These are phyloP conservation scores for Ametastegia equiseti DNA, from an alignment of 2,888 invertebrate genomes.

Conservation along the genomic window DNA sequence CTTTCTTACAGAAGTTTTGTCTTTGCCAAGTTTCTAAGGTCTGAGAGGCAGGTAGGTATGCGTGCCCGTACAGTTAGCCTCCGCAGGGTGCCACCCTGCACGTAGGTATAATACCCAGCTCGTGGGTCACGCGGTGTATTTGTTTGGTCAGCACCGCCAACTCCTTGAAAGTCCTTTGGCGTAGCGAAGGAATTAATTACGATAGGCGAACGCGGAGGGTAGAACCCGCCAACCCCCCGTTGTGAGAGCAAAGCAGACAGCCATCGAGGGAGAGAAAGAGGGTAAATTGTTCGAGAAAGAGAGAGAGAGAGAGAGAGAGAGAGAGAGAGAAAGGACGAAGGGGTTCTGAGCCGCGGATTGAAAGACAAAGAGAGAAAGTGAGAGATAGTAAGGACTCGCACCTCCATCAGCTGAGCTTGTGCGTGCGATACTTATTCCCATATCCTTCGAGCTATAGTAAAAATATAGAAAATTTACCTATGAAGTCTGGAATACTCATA, in stretches of 20 bases:
- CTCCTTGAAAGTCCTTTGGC: slow-evolving; percentile 46
- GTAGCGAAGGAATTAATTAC: slow-evolving; percentile 42
- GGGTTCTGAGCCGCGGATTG: background rate
- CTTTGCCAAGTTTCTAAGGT: slow-evolving; percentile 32
- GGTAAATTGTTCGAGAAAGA: background rate
- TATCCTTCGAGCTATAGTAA: background rate
- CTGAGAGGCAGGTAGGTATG: slow-evolving; percentile 24
- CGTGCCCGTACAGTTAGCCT: slow-evolving; percentile 37
- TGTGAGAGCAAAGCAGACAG: slow-evolving; percentile 5
- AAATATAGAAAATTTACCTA: background rate
- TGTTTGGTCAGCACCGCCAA: slow-evolving; percentile 45
- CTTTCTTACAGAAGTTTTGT: slow-evolving; percentile 17
- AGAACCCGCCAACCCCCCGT: slow-evolving; percentile 23
- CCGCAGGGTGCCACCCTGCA: slow-evolving; percentile 28
- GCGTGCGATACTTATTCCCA: slow-evolving; percentile 4
- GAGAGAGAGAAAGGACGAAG: background rate
- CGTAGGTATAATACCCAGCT: slow-evolving; percentile 34
- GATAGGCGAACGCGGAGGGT: slow-evolving; percentile 42
- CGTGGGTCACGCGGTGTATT: slow-evolving; percentile 45
- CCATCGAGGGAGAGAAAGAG: background rate
- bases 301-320: background rate
- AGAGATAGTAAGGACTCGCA: background rate
- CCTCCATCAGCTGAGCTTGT: background rate
- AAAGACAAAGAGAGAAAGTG: slow-evolving; percentile 9
- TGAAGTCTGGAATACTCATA: background rate